Evolutionary conservation across 1,140 invertebrate species (phyloP).

Genomic region (Lutraria rhynchaena): DNA sequence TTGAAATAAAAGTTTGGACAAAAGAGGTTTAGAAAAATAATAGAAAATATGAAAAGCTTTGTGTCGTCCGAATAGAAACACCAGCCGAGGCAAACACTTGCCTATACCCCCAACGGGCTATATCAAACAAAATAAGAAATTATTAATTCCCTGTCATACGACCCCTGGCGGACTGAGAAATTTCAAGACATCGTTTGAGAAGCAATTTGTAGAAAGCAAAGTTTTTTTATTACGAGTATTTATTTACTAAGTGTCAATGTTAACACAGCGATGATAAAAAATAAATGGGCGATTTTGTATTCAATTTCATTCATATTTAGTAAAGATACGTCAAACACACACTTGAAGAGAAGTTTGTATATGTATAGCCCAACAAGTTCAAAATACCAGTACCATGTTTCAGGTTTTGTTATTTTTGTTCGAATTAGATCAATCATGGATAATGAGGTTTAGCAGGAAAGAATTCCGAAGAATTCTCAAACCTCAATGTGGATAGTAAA

Average conservation of each 20-base stretch:
- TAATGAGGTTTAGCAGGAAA: no score
- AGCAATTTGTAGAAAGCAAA: neutral
- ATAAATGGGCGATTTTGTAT: neutral
- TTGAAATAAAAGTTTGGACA: constrained; percentile 24
- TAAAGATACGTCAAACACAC: neutral
- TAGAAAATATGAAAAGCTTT: neutral
- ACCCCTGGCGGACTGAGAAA: no score
- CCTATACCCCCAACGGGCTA: constrained; percentile 10
- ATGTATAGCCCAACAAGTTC: no score
- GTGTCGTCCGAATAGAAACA: constrained; percentile 4
- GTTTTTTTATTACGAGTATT: neutral
- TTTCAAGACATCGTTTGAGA: neutral
- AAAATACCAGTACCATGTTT: no score
- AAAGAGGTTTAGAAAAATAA: constrained; percentile 33
- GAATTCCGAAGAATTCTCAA: no score
- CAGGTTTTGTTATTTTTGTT: no score
- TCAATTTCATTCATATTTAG: neutral
- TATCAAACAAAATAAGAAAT: constrained; percentile 5
- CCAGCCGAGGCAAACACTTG: neutral
- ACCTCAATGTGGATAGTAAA: no score
- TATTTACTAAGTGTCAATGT: neutral
- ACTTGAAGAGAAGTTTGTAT: no score
- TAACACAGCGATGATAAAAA: neutral
- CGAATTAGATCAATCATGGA: no score
- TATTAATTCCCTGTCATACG: constrained; percentile 13